These are phyloP conservation scores for Chaenocephalus aceratus DNA, from an alignment of 2,113 vertebrate species.

Conservation along the genomic window DNA sequence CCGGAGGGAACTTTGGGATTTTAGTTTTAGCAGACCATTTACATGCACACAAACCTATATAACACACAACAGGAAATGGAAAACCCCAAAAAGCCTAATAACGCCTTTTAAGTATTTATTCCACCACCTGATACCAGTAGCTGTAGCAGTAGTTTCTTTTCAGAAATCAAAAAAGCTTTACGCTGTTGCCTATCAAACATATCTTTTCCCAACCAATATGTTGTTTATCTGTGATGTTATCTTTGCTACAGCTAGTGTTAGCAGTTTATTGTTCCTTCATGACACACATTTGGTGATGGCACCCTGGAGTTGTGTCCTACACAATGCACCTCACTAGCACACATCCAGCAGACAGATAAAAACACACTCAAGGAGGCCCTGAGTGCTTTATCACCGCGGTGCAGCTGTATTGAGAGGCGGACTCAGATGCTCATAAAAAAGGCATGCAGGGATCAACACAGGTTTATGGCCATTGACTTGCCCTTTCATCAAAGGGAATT, in stretches of 20 bases:
- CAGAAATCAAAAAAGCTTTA: not conserved
- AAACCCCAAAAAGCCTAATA: no score
- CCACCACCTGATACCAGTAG: not conserved
- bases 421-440: constrained; percentile 27
- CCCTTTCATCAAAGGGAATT: constrained; percentile 13
- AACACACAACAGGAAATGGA: no score
- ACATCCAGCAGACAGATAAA: not conserved
- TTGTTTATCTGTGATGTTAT: not conserved
- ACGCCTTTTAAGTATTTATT: not conserved
- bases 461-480: constrained; percentile 38
- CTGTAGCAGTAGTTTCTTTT: not conserved
- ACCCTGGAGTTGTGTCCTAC: not conserved
- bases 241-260: not conserved
- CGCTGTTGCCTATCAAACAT: not conserved
- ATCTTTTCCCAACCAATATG: not conserved
- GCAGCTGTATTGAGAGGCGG: not conserved
- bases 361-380: not conserved
- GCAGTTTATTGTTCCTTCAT: not conserved
- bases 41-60: no score
- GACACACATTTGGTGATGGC: not conserved
- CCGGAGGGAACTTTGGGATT: no score
- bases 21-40: no score
- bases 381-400: not conserved
- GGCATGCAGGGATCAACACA: not conserved
- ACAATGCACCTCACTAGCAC: not conserved